Evolutionary conservation across 2,797 vertebrate genomes (phyloP).

Genomic region (Chiropotes sagulatus): DNA sequence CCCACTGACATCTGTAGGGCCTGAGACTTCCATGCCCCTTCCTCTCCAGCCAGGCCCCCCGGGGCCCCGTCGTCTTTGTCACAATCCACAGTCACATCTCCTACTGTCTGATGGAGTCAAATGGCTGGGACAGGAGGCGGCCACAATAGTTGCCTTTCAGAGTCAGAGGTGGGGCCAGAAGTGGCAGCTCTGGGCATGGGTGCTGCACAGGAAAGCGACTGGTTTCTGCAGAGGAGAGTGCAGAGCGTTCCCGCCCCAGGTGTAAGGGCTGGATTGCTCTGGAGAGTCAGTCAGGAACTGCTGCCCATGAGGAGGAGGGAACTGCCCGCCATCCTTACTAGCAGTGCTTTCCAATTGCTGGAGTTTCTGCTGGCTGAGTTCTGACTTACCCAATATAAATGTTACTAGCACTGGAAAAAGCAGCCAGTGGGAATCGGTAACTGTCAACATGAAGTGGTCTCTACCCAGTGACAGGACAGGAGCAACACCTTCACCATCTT

Average conservation of each 20-base stretch:
- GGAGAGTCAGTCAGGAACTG: not conserved
- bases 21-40: no score
- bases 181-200: not conserved
- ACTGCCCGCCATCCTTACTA: not conserved
- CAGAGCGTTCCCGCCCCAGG: accelerated
- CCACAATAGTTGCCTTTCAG: not conserved
- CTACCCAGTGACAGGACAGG: accelerated
- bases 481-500: not conserved
- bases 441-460: accelerated
- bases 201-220: not conserved
- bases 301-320: not conserved
- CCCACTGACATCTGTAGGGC: not conserved
- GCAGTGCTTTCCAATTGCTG: not conserved
- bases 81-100: not conserved
- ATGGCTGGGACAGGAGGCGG: not conserved
- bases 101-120: not conserved
- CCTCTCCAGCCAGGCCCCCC: no score
- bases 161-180: not conserved
- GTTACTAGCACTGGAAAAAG: not conserved
- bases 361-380: not conserved
- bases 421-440: accelerated
- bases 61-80: not conserved
- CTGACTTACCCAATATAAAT: not conserved
- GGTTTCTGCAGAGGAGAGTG: accelerated
- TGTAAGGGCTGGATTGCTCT: not conserved